Percentiles rank a stretch among this genome's conserved stretches.
Evolutionary conservation across 2,888 invertebrate genomes (phyloP).

Genomic region (Trichacis sp.): DNA sequence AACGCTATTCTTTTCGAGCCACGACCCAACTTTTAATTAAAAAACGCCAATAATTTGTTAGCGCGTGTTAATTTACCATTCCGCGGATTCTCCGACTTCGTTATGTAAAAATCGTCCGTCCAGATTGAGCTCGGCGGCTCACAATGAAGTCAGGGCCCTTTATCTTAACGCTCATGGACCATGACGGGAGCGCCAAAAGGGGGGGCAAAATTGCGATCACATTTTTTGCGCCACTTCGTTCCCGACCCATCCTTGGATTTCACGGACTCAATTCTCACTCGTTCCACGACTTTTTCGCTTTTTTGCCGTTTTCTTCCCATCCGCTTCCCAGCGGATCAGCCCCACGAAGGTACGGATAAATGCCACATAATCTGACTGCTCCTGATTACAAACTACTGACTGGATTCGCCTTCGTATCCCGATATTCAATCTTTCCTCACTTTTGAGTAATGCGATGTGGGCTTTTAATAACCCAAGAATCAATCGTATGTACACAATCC

Average conservation of each 20-base stretch:
- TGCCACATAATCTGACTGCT: constrained; percentile 56
- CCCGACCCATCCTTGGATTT: constrained; percentile 16
- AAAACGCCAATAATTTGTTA: no score
- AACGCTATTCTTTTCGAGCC: no score
- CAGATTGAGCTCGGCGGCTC: constrained; percentile 11
- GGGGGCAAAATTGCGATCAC: constrained; percentile 38
- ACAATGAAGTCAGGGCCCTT: constrained; percentile 28
- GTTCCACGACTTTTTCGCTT: constrained; percentile 4
- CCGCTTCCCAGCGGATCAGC: constrained; percentile 44
- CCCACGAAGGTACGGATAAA: constrained; percentile 51
- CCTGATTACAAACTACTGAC: constrained; percentile 48
- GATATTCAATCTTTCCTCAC: no score
- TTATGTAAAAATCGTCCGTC: constrained; percentile 31
- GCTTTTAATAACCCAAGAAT: neutral
- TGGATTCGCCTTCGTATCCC: no score
- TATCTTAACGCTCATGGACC: constrained; percentile 34
- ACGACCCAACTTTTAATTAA: no score
- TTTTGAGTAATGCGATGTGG: neutral
- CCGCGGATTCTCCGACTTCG: constrained; percentile 24
- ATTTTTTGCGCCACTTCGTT: constrained; percentile 40
- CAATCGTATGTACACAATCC: neutral
- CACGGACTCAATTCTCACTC: constrained; percentile 5
- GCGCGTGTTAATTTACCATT: no score
- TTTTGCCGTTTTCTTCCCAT: constrained; percentile 2
- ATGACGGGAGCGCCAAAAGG: constrained; percentile 35